A percentile compares a stretch with the other conserved stretches of the same genome.
Evolutionary conservation across 1,140 invertebrate genomes (phyloP).

Genomic region (Drosophila ercepeae): DNA sequence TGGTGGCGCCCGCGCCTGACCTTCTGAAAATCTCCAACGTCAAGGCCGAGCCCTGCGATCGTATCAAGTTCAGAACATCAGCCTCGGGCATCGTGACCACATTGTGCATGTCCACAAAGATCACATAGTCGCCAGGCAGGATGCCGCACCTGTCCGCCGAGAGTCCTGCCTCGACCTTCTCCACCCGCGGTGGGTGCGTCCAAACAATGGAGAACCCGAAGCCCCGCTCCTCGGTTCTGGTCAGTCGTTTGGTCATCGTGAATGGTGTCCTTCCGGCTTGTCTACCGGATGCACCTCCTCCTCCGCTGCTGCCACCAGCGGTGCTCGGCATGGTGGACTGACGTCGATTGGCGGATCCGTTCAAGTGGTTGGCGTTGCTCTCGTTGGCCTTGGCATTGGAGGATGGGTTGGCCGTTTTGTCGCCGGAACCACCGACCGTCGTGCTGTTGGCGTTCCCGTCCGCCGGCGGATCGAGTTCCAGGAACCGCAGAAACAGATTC

Average conservation of each 20-base stretch:
- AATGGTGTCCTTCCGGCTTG: conserved; percentile 90
- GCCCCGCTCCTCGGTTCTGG: conserved; percentile 86
- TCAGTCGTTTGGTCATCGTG: conserved; percentile 89
- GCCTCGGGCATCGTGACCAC: conserved; percentile 91
- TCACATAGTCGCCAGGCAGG: conserved; percentile 92
- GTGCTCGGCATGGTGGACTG: conserved; percentile 48
- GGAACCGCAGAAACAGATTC: conserved; percentile 90
- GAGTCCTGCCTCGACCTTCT: conserved; percentile 92
- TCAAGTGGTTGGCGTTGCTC: conserved; percentile 66
- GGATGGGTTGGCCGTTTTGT: conserved; percentile 68
- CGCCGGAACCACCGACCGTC: conserved; percentile 25
- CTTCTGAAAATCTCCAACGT: conserved; percentile 91
- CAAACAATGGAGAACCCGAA: conserved; percentile 96
- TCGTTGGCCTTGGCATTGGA: conserved; percentile 67
- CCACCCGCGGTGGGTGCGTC: conserved; percentile 94
- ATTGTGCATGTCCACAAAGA: conserved; percentile 93
- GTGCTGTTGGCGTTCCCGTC: conserved; percentile 84
- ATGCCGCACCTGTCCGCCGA: conserved; percentile 92
- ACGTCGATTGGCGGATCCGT: conserved; percentile 36
- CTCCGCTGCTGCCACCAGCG: conserved; percentile 11
- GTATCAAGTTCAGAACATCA: conserved; percentile 91
- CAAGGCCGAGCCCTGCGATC: conserved; percentile 84
- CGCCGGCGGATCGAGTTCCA: conserved; percentile 90
- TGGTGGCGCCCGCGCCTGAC: conserved; percentile 71
- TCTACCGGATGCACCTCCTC: conserved; percentile 7